Percentiles rank a stretch among this genome's conserved stretches.
Evolutionary conservation across 53 echinoderm and acorn worm genomes (phyloP).

Genomic region (Holothuria scabra): DNA sequence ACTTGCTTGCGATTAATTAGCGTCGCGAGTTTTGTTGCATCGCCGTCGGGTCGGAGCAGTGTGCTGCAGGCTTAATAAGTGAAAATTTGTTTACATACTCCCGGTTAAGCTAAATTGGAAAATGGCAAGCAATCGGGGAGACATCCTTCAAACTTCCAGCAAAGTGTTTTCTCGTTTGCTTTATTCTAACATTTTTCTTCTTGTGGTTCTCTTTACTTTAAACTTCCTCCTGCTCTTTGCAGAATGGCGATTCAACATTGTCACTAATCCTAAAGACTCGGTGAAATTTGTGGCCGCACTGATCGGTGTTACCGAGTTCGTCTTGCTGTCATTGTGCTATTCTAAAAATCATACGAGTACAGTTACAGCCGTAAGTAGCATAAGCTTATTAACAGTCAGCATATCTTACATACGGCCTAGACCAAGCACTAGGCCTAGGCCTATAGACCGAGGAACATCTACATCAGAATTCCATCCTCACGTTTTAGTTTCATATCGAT

Average conservation of each 20-base stretch:
- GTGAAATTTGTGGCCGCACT: conserved; percentile 56
- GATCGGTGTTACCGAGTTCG: conserved; percentile 39
- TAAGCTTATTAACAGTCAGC: not conserved
- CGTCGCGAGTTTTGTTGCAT: no score
- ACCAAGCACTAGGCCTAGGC: no score
- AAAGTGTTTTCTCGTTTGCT: not conserved
- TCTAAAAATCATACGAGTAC: not conserved
- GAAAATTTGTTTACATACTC: no score
- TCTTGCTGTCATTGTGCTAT: conserved; percentile 19
- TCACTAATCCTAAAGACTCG: conserved; percentile 48
- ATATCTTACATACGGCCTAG: no score
- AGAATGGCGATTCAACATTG: conserved; percentile 55
- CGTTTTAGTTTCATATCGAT: no score
- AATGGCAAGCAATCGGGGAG: conserved; percentile 23
- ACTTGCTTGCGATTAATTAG: no score
- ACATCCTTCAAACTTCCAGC: conserved; percentile 3
- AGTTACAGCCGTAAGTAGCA: not conserved
- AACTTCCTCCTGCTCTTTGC: conserved; percentile 39
- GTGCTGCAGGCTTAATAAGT: no score
- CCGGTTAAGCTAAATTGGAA: no score
- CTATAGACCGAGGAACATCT: no score
- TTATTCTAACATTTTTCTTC: conserved; percentile 4
- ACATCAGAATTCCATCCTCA: no score
- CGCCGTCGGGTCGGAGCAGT: no score
- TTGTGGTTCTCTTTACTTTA: conserved; percentile 34